Evolutionary conservation across 2,888 invertebrate genomes (phyloP).

Genomic region (Tenthredo livida): DNA sequence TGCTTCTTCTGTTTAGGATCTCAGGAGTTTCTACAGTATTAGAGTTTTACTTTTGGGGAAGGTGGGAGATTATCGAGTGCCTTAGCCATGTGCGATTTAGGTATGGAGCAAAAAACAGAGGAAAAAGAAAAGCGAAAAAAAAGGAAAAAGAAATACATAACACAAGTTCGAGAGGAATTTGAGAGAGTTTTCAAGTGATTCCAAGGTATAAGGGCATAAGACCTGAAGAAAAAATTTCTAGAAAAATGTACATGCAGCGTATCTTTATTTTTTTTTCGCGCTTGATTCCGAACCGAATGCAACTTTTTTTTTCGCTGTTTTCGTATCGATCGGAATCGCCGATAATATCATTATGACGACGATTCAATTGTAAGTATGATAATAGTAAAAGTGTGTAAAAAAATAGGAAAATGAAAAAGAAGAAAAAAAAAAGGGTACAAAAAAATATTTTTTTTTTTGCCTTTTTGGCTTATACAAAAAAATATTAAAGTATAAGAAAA

Average conservation of each 20-base stretch:
- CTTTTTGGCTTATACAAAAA: too few species aligned
- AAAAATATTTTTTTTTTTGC: too few species aligned
- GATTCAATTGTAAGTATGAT: neutral
- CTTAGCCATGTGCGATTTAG: slow-evolving; percentile 11
- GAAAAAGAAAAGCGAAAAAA: neutral
- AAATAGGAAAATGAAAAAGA: slow-evolving; percentile 12
- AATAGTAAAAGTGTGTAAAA: neutral
- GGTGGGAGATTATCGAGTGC: slow-evolving; percentile 4
- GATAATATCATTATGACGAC: neutral
- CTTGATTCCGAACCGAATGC: too few species aligned
- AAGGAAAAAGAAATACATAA: neutral
- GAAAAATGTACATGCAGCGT: too few species aligned
- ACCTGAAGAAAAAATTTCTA: too few species aligned
- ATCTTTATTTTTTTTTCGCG: too few species aligned
- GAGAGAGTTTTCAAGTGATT: neutral
- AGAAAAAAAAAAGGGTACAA: neutral
- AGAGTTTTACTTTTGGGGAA: neutral
- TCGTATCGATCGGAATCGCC: neutral
- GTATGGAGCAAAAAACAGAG: neutral
- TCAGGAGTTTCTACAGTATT: neutral
- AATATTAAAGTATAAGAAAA: neutral
- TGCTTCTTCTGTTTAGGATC: slow-evolving; percentile 29
- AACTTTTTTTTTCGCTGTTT: too few species aligned
- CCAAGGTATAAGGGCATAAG: too few species aligned
- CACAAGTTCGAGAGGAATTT: neutral